Base-by-base conservation (phyloP, 2,888 invertebrate species). In the Hermaeophaga mercurialis region DNA sequence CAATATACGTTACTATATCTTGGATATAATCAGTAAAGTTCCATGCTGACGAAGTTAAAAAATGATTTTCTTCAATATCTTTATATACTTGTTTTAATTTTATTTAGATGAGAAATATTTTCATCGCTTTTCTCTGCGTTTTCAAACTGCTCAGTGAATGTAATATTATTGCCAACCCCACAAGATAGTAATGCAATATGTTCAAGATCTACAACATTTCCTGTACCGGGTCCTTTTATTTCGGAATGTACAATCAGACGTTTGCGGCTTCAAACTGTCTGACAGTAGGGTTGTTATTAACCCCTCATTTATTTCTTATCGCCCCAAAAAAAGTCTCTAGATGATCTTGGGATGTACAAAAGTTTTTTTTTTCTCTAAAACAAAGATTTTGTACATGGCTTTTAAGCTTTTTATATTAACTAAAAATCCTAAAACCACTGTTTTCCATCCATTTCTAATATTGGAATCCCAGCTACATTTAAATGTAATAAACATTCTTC, bases 401-500 rank as follows among this genome's bases (percentile, higher is more conserved):
- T 55, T 49, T 9, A 55, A 26, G n/a, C 55, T 55, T 8, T 44
- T 19, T 38, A 55, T 36, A 19, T 26, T 33, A 2, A 45, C 15
- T n/a, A 53, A 34, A 34, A 53, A 53, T 1, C 48, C 41, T 17
- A 46, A 19, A 39, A 47, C 33, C 11, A 17, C 47, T 34, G 47
- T 34, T 49, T 50, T 52, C 31, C 33, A n/a, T 44, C 4, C 3
- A 18, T 12, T n/a, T 36, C 8, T 33, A 28, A 3, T 18, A 44
- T 22, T 17, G 44, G 22, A 24, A 22, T 18, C 36, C 41, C 24
- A 8, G 36, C 38, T 61, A 17, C 48, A 22, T 24, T 36, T 14
- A 39, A 28, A 14, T 15, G 26, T 15, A 46, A 48, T 19, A 60
- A 58, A 58, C 61, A 62, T 9, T 56, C 24, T 36, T 38, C 44